Conservation (phyloP, 2,888 invertebrate genomes). For the Pseudococcus viburni region DNA sequence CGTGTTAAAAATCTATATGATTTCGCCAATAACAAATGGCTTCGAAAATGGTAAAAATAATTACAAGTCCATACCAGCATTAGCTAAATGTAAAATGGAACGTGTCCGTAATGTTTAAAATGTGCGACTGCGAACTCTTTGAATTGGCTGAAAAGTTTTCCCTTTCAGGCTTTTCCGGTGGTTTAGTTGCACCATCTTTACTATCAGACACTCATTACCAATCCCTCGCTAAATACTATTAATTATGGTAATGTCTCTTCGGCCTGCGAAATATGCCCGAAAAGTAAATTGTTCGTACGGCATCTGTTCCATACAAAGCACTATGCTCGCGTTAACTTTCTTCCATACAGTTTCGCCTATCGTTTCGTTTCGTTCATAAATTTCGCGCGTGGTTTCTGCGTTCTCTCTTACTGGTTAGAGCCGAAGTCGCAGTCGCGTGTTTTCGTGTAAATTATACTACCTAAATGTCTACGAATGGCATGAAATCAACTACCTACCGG, state of each 20-base stretch:
- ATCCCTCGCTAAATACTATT: constrained; percentile 64
- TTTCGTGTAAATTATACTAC: constrained; percentile 33
- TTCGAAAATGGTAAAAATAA: constrained; percentile 61
- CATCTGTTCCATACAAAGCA: constrained; percentile 64
- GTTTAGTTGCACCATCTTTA: constrained; percentile 57
- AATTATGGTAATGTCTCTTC: constrained; percentile 65
- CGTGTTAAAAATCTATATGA: background rate
- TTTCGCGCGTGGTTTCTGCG: constrained; percentile 21
- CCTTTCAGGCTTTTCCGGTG: constrained; percentile 61
- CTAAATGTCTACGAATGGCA: constrained; percentile 18
- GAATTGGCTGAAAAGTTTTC: constrained; percentile 62
- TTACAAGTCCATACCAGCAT: constrained; percentile 49
- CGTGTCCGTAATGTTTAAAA: constrained; percentile 65
- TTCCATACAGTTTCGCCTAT: constrained; percentile 41
- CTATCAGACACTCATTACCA: constrained; percentile 65
- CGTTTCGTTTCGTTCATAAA: constrained; percentile 40
- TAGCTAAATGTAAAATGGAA: constrained; percentile 28
- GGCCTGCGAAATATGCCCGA: constrained; percentile 63
- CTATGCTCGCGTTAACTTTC: constrained; percentile 22
- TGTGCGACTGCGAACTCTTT: constrained; percentile 60
- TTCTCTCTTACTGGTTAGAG: background rate
- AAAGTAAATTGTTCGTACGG: constrained; percentile 63
- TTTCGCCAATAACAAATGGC: constrained; percentile 12
- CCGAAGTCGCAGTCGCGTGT: constrained; percentile 1
- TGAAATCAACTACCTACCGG: background rate